Percentiles rank a stretch among this genome's conserved stretches.
Evolutionary conservation across 2,113 vertebrate species (phyloP).

Genomic region (Argyrosomus japonicus): DNA sequence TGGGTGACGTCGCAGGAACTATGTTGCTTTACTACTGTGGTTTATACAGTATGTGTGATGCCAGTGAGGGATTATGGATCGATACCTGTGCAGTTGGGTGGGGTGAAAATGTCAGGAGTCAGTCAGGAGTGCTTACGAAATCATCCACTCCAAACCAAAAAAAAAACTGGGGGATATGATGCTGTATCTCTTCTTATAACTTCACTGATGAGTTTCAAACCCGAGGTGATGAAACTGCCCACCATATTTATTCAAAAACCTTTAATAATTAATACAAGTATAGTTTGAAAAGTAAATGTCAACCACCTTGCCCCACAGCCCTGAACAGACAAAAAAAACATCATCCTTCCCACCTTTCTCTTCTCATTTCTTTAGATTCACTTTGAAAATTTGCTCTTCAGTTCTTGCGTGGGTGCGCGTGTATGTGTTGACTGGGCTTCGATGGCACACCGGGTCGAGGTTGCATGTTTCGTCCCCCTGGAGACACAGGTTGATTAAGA

Average conservation of each 20-base stretch:
- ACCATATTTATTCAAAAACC: conserved; percentile 22
- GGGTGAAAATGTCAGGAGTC: not conserved
- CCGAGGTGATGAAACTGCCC: conserved; percentile 4
- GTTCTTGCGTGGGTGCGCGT: not conserved
- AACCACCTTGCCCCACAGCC: conserved; percentile 13
- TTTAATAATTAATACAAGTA: conserved; percentile 40
- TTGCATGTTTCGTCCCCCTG: conserved; percentile 55
- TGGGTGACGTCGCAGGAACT: too few species aligned
- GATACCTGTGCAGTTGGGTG: not conserved
- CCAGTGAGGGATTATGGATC: not conserved
- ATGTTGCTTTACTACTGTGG: too few species aligned
- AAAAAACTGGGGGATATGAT: not conserved
- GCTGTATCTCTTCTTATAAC: not conserved
- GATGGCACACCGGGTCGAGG: conserved; percentile 47
- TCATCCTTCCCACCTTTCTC: conserved; percentile 26
- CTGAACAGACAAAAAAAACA: conserved; percentile 15
- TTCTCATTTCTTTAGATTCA: conserved; percentile 28
- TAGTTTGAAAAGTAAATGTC: conserved; percentile 46
- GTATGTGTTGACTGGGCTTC: conserved; percentile 7
- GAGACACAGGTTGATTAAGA: conserved; percentile 69
- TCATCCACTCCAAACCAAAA: not conserved
- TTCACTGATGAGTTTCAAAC: not conserved
- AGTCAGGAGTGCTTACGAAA: not conserved
- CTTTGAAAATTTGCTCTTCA: conserved; percentile 40
- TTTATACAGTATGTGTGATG: not conserved